These are phyloP conservation scores for Lacanobia wlatinum DNA, from an alignment of 2,888 invertebrate species.

Conservation along the genomic window DNA sequence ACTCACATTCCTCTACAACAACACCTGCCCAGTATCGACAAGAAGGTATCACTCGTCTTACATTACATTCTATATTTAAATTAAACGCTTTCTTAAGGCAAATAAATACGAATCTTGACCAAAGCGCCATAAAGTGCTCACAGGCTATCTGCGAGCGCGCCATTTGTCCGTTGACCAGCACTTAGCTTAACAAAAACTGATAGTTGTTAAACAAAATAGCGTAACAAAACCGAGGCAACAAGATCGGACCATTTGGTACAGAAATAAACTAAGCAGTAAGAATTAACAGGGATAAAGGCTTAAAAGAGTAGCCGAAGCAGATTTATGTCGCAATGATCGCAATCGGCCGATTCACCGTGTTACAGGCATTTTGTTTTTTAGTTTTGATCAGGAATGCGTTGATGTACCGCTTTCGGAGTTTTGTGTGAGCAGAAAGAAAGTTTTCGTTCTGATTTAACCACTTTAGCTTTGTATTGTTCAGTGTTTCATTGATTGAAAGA, in stretches of 20 bases:
- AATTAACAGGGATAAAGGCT: slow-evolving; percentile 90
- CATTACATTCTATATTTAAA: slow-evolving; percentile 63
- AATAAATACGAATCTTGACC: slow-evolving; percentile 68
- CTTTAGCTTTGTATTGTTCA: slow-evolving; percentile 1
- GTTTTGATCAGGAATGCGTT: slow-evolving; percentile 76
- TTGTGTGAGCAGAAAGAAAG: slow-evolving; percentile 51
- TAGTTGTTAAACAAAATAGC: slow-evolving; percentile 89
- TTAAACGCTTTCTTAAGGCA: slow-evolving; percentile 65
- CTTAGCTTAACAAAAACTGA: slow-evolving; percentile 91
- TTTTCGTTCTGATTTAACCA: slow-evolving; percentile 40
- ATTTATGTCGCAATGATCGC: slow-evolving; percentile 90
- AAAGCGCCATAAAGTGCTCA: slow-evolving; percentile 67
- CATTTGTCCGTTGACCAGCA: slow-evolving; percentile 89
- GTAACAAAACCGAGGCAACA: slow-evolving; percentile 85
- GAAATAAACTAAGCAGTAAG: slow-evolving; percentile 91
- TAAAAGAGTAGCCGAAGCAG: slow-evolving; percentile 90
- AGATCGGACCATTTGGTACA: slow-evolving; percentile 87
- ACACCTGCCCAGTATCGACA: slow-evolving; percentile 22
- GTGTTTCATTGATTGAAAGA: neutral
- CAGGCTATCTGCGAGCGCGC: slow-evolving; percentile 83
- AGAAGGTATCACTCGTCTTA: slow-evolving; percentile 49
- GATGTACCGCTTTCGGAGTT: slow-evolving; percentile 73
- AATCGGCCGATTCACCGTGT: slow-evolving; percentile 87
- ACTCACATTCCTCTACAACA: slow-evolving; percentile 13
- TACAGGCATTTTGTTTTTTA: slow-evolving; percentile 83